Conservation (phyloP, 1,140 invertebrate species). For the Procambarus clarkii region DNA sequence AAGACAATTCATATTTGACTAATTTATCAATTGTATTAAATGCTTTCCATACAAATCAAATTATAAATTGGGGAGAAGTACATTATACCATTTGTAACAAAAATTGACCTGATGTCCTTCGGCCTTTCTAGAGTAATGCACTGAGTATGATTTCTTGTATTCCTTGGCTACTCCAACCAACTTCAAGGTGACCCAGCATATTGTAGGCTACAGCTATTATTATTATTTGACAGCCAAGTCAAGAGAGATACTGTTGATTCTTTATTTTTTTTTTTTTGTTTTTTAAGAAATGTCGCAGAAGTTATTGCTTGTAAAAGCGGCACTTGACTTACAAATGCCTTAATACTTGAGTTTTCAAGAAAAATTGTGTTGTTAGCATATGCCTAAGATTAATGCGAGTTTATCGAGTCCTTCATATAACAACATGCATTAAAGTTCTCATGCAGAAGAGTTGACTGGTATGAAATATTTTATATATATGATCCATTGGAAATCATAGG, state of each 20-base stretch:
- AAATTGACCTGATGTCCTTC: not conserved
- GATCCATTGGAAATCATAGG: not conserved
- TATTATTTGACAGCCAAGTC: not conserved
- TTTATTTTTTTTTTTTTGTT: not conserved
- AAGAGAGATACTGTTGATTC: not conserved
- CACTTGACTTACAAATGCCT: not conserved
- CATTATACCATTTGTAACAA: not conserved
- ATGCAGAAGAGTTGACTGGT: not conserved
- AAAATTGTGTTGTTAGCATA: not conserved
- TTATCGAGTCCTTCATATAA: not conserved
- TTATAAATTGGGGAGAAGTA: not conserved
- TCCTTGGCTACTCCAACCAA: not conserved
- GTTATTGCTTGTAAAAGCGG: not conserved
- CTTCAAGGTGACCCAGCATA: not conserved
- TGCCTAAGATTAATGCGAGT: not conserved
- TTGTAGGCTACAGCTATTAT: not conserved
- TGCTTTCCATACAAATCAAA: not conserved
- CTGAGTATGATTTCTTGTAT: not conserved
- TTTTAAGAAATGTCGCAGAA: not conserved
- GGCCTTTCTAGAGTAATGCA: not conserved
- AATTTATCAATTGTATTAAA: not conserved
- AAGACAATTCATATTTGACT: not conserved
- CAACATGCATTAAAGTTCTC: not conserved
- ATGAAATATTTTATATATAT: not conserved
- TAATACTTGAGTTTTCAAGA: not conserved